phyloP scores from a whole-genome alignment of 2,113 vertebrate species.

The Cynoglossus semilaevis region DNA sequence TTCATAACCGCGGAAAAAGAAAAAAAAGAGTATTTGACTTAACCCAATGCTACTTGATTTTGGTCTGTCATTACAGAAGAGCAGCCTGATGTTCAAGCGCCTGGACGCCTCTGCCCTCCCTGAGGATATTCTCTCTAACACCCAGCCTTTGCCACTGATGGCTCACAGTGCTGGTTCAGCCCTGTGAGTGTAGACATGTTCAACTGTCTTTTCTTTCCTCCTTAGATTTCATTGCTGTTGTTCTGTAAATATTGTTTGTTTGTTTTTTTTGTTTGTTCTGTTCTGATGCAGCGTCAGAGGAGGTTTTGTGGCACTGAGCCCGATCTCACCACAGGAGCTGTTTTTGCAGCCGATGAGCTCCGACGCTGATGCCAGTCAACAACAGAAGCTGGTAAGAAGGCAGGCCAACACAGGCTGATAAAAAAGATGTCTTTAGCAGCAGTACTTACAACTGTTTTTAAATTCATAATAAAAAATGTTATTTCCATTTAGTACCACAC shows the following conservation, averaged over 20 bases:
- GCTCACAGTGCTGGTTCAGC: constrained; percentile 87
- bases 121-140: constrained; percentile 88
- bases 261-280: constrained; percentile 16
- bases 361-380: constrained; percentile 78
- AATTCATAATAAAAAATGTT: too few relatives aligned
- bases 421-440: background rate
- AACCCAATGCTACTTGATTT: constrained; percentile 3
- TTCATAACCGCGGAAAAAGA: too few relatives aligned
- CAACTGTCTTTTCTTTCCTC: background rate
- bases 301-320: constrained; percentile 89
- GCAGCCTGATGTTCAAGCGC: constrained; percentile 90
- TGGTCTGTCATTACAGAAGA: constrained; percentile 77
- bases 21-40: background rate
- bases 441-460: too few relatives aligned
- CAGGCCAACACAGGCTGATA: background rate
- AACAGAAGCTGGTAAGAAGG: constrained; percentile 85
- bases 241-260: constrained; percentile 5
- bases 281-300: constrained; percentile 81
- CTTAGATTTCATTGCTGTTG: background rate
- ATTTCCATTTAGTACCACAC: too few relatives aligned
- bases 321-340: constrained; percentile 92
- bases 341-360: constrained; percentile 80
- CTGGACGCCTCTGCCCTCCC: constrained; percentile 90
- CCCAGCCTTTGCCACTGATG: constrained; percentile 86
- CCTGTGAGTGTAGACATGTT: constrained; percentile 82